Base-by-base conservation (phyloP, 2,797 vertebrate genomes). In the Tragelaphus oryx region DNA sequence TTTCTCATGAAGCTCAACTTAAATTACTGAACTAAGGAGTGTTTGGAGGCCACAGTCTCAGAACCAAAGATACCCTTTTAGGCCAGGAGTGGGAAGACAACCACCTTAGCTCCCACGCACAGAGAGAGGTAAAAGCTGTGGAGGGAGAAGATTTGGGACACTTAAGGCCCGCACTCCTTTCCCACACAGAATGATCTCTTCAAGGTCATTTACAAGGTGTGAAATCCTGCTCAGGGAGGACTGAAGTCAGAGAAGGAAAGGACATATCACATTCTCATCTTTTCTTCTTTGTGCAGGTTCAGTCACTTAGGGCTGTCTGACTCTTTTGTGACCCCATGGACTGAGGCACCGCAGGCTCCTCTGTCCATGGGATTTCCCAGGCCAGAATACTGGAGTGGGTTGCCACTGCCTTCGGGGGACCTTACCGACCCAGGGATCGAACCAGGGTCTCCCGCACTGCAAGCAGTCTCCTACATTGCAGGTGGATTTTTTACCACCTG, bases 1-100 rank as follows among this genome's bases (percentile, higher is more conserved):
- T 95, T 93, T 85, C n/a, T 78, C 55, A 79, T 46, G n/a, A 83
- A 93, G 18, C 16, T 86, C 48, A 87, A 60, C 6, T 92, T 90
- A 54, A 92, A 65, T 96, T 55, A 83, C 8, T 91, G 48, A 90
- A 71, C 30, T 60, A 65, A 84, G 54, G 4, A 87, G 50, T 68
- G 8, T 74, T 79, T 80, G 2, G n/a, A 82, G 59, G 59, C n/a
- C 5, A 11, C 9, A 33, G 1, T 82, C 37, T 90, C 44, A 22
- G 55, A 95, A 88, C 16, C 44, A 85, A 52, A 93, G 79, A 12
- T 33, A 48, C 3, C 8, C 26, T 79, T 3, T 87, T 8, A 11
- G 59, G 16, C 4, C 22, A 60, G 37, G 24, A 57, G 5, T 81
- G n/a, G 74, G 37, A 65, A 75, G 22, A 50, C 17, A 0, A 16